These are phyloP conservation scores for Melinopterus prodromus DNA, from an alignment of 2,888 invertebrate species.

Conservation along the genomic window DNA sequence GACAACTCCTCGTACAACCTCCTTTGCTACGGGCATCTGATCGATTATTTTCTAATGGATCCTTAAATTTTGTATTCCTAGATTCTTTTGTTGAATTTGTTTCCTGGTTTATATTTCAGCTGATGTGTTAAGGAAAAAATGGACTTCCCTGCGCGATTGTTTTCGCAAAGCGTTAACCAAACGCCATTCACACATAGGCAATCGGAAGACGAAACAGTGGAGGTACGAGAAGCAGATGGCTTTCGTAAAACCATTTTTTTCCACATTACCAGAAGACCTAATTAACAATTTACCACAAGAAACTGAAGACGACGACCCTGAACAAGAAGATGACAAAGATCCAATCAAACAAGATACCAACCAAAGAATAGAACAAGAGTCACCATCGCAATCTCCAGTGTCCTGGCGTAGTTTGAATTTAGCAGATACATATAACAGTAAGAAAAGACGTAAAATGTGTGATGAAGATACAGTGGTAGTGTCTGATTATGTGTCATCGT, in stretches of 20 bases:
- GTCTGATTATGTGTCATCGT: not conserved
- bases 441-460: not conserved
- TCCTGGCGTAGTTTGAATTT: not conserved
- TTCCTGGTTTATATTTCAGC: not conserved
- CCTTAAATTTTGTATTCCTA: too few species aligned
- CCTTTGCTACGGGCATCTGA: too few species aligned
- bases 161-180: not conserved
- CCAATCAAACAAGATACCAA: not conserved
- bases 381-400: not conserved
- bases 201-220: not conserved
- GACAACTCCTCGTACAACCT: too few species aligned
- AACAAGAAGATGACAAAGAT: not conserved
- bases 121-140: not conserved
- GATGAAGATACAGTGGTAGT: not conserved
- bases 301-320: not conserved
- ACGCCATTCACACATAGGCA: not conserved
- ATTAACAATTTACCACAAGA: not conserved
- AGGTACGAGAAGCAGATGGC: not conserved
- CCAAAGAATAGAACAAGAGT: not conserved
- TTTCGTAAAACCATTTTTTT: not conserved
- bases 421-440: not conserved
- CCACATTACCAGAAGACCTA: not conserved
- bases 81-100: too few species aligned
- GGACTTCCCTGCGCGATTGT: not conserved
- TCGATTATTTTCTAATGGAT: too few species aligned